Percentiles rank a stretch among this genome's conserved stretches.
These are phyloP conservation scores for Caenorhabditis macrosperma DNA, from an alignment of 2,888 invertebrate genomes.

Conservation along the genomic window DNA sequence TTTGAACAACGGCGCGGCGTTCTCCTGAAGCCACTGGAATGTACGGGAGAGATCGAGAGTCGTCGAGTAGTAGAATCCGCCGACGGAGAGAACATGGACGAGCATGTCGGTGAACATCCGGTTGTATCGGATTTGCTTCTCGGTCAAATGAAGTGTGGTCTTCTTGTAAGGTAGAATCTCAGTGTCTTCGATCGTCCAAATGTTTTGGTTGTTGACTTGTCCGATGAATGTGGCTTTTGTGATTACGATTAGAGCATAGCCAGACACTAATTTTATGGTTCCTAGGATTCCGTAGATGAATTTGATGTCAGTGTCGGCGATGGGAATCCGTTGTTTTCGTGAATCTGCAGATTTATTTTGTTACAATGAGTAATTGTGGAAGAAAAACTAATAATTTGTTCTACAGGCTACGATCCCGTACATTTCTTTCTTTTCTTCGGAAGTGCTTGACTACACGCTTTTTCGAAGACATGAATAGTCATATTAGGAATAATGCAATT, in stretches of 20 bases:
- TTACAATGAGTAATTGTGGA: too few relatives aligned
- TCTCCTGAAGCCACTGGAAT: slow-evolving; percentile 80
- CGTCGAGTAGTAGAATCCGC: slow-evolving; percentile 93
- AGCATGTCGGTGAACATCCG: slow-evolving; percentile 90
- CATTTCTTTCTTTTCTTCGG: too few relatives aligned
- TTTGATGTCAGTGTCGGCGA: slow-evolving; percentile 71
- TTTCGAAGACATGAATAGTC: too few relatives aligned
- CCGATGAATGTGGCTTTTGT: slow-evolving; percentile 74
- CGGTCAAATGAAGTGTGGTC: slow-evolving; percentile 89
- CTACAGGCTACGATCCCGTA: too few relatives aligned
- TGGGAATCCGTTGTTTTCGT: slow-evolving; percentile 68
- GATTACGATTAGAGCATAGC: slow-evolving; percentile 74
- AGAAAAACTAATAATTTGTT: too few relatives aligned
- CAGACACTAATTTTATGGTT: slow-evolving; percentile 76
- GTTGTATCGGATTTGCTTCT: slow-evolving; percentile 86
- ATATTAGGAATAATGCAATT: too few relatives aligned
- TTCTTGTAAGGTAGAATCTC: slow-evolving; percentile 87
- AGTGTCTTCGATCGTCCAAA: slow-evolving; percentile 76
- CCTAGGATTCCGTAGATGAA: slow-evolving; percentile 77
- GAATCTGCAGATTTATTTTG: slow-evolving; percentile 59
- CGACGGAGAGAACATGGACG: slow-evolving; percentile 88
- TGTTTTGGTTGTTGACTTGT: slow-evolving; percentile 74
- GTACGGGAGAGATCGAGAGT: slow-evolving; percentile 81
- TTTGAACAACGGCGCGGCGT: slow-evolving; percentile 74
- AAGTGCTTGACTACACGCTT: too few relatives aligned